Base-by-base conservation (phyloP, 92 coral and sea anemone species). In the Phenganax subtilis region DNA sequence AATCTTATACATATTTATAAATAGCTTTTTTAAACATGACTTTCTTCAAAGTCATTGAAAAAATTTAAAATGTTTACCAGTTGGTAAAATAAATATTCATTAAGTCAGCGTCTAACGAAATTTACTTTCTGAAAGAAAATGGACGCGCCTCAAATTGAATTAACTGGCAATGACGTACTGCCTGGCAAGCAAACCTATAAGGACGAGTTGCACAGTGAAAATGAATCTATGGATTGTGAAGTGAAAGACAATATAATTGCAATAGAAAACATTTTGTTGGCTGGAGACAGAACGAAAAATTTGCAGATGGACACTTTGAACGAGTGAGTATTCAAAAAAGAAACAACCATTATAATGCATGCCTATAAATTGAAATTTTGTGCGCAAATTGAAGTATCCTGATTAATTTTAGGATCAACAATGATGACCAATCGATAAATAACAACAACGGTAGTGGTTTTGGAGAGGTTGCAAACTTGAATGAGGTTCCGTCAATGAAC, bases 401-500 rank as follows among this genome's bases (percentile, higher is more conserved):
- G 20, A 17, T n/a, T 9, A 15, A 15, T 56, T 76, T 28, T 37
- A 76, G 81, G 81, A 62, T 77, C 7, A 37, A 20, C 60, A 60
- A 60, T 17, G 72, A n/a, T 10, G 83, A 51, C 44, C 72, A 64
- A 65, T 51, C 55, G 9, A 44, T 59, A 37, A 5, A 20, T 20
- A 20, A 37, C 56, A 62, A 44, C n/a, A 55, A 37, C 59, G 65
- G 74, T 61, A 55, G 62, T 20, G 27, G 28, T 47, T 63, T 47
- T 8, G 65, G 65, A 27, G 57, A 59, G 56, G 63, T 66, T 15
- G 82, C 16, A 61, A 77, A 77, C 65, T 51, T 77, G 71, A 70
- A 77, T 11, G 83, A 53, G 27, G 60, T 79, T 53, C 73, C 73
- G 73, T 63, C 83, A 64, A 79, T 68, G 2, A 79, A 60, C 53